Base-by-base conservation (phyloP, 2,797 vertebrate genomes). In the Sardinella longiceps region DNA sequence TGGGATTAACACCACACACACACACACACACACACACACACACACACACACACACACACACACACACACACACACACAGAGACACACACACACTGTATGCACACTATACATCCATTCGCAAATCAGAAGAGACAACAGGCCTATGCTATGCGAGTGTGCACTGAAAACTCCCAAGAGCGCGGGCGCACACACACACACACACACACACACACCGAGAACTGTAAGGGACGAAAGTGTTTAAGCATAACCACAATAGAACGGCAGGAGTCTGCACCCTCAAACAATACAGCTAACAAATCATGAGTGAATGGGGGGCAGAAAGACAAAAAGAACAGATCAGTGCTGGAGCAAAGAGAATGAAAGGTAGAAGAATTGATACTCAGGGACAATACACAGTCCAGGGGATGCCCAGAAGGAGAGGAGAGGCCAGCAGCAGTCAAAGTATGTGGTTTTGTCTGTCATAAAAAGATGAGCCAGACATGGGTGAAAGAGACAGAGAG, bases 171-270 rank as follows among this genome's bases (percentile, higher is more conserved):
- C 56, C 3, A 15, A 30, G 28, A 53, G 51, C 20, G 18, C n/a
- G n/a, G n/a, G n/a, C n/a, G n/a, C n/a, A n/a, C n/a, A n/a, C n/a
- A n/a, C n/a, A n/a, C n/a, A n/a, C n/a, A n/a, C n/a, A n/a, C n/a
- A n/a, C n/a, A n/a, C n/a, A n/a, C 23, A 14, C 63, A 33, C 63
- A 33, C 63, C 15, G 63, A 70, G 14, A 28, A 70, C 63, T 70
- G 63, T 70, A 70, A 70, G 63, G 63, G 30, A 10, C n/a, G 30
- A 70, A 94, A 92, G 93, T 95, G 93, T 92, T 94, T 92, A 94
- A 94, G 92, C 93, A 90, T 82, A 63, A 83, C 86, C 89, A 94
- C 93, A 94, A 95, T 94, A 93, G 89, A 83, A 86, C 88, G 92
- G 85, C 90, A 92, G 92, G 93, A 92, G 93, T 93, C 94, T 92